Conservation (phyloP, 2,888 invertebrate species). For the Athalia cordata region DNA sequence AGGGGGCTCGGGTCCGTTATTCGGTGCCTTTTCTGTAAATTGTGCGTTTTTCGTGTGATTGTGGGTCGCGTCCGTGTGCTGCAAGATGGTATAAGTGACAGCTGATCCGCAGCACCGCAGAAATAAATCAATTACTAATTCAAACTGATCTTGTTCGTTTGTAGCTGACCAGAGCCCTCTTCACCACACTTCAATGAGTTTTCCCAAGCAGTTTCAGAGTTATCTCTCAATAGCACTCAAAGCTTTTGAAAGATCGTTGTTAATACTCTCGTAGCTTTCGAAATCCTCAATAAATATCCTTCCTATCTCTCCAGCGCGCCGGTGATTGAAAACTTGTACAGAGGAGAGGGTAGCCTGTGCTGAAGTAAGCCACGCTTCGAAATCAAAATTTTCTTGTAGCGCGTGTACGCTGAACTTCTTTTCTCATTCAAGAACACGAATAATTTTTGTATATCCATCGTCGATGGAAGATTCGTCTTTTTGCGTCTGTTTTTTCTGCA, state of each 20-base stretch:
- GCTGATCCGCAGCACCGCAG: no score
- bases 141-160: no score
- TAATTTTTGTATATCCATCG: not conserved
- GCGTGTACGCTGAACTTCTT: not conserved
- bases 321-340: not conserved
- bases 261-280: slow-evolving; percentile 9
- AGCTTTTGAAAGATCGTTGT: slow-evolving; percentile 43
- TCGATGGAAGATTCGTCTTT: not conserved
- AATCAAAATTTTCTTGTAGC: not conserved
- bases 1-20: no score
- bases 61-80: no score
- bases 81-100: no score
- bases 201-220: no score
- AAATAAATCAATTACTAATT: no score
- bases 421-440: not conserved
- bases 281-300: slow-evolving; percentile 8
- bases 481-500: not conserved
- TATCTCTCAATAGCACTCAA: no score
- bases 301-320: not conserved
- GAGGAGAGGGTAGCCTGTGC: not conserved
- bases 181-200: no score
- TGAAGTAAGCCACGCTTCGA: not conserved
- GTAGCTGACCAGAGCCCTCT: no score
- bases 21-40: no score
- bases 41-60: no score